Conservation (phyloP, 2,888 invertebrate genomes). For the Cyclophora punctaria region DNA sequence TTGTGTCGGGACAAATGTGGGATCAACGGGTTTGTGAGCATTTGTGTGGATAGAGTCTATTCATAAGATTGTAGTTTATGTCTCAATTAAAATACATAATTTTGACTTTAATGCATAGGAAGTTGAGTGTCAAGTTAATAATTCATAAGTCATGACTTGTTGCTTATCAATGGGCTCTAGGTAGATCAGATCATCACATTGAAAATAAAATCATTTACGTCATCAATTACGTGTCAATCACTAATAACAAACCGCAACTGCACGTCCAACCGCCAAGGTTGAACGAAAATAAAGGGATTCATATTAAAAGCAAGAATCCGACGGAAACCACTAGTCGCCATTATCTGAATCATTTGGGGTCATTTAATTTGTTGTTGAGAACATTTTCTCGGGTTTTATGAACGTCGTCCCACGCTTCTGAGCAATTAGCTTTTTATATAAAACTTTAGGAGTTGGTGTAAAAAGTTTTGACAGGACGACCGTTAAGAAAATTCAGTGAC, state of each 20-base stretch:
- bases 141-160: no score
- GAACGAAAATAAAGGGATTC: neutral
- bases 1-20: conserved; percentile 45
- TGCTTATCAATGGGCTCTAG: no score
- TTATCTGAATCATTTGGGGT: conserved; percentile 38
- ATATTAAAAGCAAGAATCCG: conserved; percentile 8
- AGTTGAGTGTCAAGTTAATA: no score
- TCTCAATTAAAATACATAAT: no score
- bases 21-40: conserved; percentile 13
- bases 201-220: no score
- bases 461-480: conserved; percentile 25
- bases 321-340: conserved; percentile 26
- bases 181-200: no score
- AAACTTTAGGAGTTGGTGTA: conserved; percentile 27
- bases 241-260: no score
- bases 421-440: conserved; percentile 33
- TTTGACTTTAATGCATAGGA: no score
- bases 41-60: neutral
- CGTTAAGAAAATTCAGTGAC: conserved; percentile 26
- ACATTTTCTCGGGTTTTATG: conserved; percentile 33
- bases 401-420: conserved; percentile 32
- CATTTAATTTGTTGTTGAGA: conserved; percentile 46
- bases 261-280: neutral
- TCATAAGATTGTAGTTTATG: no score
- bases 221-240: no score